Conservation (phyloP, 2,113 vertebrate species). For the Bothrops jararaca region DNA sequence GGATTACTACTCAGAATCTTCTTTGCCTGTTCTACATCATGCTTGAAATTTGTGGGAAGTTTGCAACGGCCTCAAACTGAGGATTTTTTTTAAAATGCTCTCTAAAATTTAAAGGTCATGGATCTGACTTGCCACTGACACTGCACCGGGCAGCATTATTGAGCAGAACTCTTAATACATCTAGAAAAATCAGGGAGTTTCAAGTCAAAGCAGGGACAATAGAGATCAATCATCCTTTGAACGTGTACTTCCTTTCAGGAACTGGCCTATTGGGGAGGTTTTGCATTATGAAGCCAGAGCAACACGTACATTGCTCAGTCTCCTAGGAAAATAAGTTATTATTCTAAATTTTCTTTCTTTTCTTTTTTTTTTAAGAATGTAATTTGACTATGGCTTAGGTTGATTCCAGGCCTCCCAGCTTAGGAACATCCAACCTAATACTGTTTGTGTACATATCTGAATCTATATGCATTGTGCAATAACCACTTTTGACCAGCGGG, state of each 20-base stretch:
- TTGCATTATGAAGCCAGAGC: background rate
- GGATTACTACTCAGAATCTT: background rate
- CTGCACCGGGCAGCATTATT: background rate
- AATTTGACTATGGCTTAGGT: background rate
- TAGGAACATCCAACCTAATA: constrained; percentile 23
- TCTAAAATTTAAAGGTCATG: background rate
- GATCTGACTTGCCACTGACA: background rate
- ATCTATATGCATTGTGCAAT: constrained; percentile 56
- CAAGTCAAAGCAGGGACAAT: background rate
- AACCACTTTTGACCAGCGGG: constrained; percentile 55
- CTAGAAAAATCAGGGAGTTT: background rate
- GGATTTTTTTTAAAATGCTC: background rate
- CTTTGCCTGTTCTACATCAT: background rate
- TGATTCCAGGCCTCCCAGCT: background rate
- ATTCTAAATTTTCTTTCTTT: constrained; percentile 26
- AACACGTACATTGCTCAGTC: background rate
- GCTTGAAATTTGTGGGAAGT: background rate
- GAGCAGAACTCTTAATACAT: background rate
- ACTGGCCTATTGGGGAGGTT: background rate
- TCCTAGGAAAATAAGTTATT: constrained; percentile 61
- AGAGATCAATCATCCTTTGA: background rate
- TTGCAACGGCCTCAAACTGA: background rate
- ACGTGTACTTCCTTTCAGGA: background rate
- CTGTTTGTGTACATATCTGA: constrained; percentile 53
- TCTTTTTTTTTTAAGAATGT: constrained; percentile 24